Base-by-base conservation (phyloP, 1,140 invertebrate genomes). In the Drosophila suzukii region DNA sequence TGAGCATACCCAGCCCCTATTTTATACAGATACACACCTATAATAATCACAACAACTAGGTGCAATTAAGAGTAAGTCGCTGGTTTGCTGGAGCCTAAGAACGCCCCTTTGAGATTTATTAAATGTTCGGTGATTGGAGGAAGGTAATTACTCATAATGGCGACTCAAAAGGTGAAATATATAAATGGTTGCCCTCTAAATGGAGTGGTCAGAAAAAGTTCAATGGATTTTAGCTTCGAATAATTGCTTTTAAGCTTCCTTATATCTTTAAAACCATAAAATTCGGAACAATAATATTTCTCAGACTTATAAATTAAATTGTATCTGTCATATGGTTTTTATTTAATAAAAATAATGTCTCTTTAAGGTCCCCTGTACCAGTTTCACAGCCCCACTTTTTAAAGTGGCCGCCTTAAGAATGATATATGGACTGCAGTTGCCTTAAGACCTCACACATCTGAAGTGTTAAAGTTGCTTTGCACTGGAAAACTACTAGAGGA, bases 91-190 rank as follows among this genome's bases (percentile, higher is more conserved):
- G 15, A 24, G 47, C 47, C 67, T 38, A 36, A 68, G 39, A 65
- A 74, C 74, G 74, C 62, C 78, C 78, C 74, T 79, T 62, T 54
- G 71, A 53, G 74, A 74, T 78, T 77, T 82, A 74, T 81, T 77
- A 63, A 77, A 68, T 77, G 73, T 68, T 67, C 58, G 61, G 67
- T 38, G 67, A 81, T 77, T 77, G 79, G 66, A 81, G 72, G 61
- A 41, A 76, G 57, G 44, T 80, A 73, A 63, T 73, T 67, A 53
- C 46, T 49, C 50, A 51, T 43, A 63, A 68, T 67, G 74, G 61
- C 74, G 67, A 61, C 38, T 20, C 49, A 13, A 27, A 54, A 27
- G 15, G 43, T 36, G 10, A 44, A 46, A 32, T 58, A 44, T 15
- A 27, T 32, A 51, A 47, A 47, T 47, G 46, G 46, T n/a, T 49